These are phyloP conservation scores for Hedychridium roseum DNA, from an alignment of 2,888 invertebrate species.

Conservation along the genomic window DNA sequence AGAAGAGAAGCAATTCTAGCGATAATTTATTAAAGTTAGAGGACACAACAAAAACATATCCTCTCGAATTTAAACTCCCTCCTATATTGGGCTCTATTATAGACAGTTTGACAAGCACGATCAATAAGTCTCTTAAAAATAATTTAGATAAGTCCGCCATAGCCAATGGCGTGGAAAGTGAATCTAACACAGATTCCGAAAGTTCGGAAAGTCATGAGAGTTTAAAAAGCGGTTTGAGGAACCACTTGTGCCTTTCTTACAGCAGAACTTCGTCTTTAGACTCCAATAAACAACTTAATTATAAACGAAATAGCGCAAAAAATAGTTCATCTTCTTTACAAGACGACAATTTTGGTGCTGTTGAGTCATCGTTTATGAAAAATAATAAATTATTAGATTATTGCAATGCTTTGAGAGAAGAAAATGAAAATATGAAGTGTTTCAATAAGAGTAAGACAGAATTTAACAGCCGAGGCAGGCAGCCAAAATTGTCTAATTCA, in stretches of 20 bases:
- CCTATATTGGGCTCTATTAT: conserved; percentile 77
- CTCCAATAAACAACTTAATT: conserved; percentile 11
- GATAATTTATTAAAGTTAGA: conserved; percentile 48
- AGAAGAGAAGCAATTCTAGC: conserved; percentile 50
- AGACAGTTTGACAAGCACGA: conserved; percentile 68
- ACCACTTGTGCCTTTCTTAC: conserved; percentile 40
- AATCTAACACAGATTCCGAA: conserved; percentile 51
- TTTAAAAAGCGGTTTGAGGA: conserved; percentile 46
- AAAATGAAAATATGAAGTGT: too few relatives aligned
- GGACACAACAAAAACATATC: conserved; percentile 40
- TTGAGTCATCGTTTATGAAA: background rate
- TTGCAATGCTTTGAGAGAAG: conserved; percentile 3
- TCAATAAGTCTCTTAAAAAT: conserved; percentile 31
- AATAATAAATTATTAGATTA: conserved; percentile 5
- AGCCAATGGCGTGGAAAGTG: conserved; percentile 23
- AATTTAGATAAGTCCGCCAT: conserved; percentile 1
- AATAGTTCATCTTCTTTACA: conserved; percentile 5
- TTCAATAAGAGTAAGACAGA: too few relatives aligned
- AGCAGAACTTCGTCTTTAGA: conserved; percentile 16
- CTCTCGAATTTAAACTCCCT: conserved; percentile 67
- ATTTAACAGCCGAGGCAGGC: too few relatives aligned
- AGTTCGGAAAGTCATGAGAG: conserved; percentile 53
- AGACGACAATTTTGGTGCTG: background rate
- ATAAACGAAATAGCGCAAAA: conserved; percentile 4
- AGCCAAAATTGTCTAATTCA: too few relatives aligned